Conservation (phyloP, 2,888 invertebrate genomes). For the Acanthacorydalis orientalis region DNA sequence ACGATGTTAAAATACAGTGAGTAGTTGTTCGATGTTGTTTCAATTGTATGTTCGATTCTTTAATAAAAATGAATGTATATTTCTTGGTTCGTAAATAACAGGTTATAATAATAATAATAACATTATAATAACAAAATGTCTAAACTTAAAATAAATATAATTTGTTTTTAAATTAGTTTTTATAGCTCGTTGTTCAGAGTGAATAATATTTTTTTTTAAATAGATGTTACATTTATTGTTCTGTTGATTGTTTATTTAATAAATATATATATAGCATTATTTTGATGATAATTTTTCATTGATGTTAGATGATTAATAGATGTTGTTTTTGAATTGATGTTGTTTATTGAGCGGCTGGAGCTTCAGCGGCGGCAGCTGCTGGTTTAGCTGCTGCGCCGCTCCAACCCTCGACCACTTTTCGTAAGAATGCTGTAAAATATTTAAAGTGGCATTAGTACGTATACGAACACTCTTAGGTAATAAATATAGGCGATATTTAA, state of each 20-base stretch:
- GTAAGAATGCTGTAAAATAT: conserved; percentile 59
- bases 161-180: too few relatives aligned
- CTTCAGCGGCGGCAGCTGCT: conserved; percentile 4
- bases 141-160: too few relatives aligned
- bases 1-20: too few relatives aligned
- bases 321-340: neutral
- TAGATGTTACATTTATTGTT: neutral
- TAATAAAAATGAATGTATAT: too few relatives aligned
- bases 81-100: too few relatives aligned
- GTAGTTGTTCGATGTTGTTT: too few relatives aligned
- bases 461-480: too few relatives aligned
- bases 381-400: neutral
- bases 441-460: conserved; percentile 12
- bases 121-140: too few relatives aligned
- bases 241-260: neutral
- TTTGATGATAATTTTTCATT: neutral
- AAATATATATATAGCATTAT: neutral
- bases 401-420: conserved; percentile 63
- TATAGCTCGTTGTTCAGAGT: too few relatives aligned
- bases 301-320: neutral
- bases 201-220: neutral
- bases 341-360: conserved; percentile 1
- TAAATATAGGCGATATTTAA: too few relatives aligned
- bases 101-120: too few relatives aligned
- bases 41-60: too few relatives aligned